These are phyloP conservation scores for Brienomyrus brachyistius DNA, from an alignment of 2,113 vertebrate genomes.

Conservation along the genomic window DNA sequence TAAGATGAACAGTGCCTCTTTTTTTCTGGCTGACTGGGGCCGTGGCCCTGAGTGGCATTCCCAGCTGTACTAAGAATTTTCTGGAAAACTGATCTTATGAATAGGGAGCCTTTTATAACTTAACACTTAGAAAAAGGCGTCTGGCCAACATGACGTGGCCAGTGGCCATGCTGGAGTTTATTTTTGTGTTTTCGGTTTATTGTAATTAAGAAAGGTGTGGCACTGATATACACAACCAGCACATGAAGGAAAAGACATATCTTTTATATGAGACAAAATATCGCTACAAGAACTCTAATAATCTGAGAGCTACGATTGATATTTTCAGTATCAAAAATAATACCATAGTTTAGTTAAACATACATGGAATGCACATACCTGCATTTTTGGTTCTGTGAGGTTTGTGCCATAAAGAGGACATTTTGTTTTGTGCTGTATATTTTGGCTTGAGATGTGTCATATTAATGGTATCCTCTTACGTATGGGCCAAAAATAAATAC, in stretches of 20 bases:
- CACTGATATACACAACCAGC: neutral
- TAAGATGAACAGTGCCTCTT: constrained; percentile 45
- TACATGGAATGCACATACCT: neutral
- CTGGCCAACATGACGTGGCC: constrained; percentile 5
- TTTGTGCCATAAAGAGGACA: neutral
- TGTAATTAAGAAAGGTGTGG: neutral
- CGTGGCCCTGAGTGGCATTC: constrained; percentile 37
- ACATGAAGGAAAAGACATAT: neutral
- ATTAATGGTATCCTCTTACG: constrained; percentile 51
- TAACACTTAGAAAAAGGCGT: constrained; percentile 27
- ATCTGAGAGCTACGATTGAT: neutral
- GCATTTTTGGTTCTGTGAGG: neutral
- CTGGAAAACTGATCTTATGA: constrained; percentile 45
- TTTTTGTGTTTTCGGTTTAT: constrained; percentile 21
- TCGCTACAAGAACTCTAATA: neutral
- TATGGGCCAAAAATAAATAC: constrained; percentile 54
- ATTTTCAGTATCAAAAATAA: neutral
- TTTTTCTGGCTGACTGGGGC: constrained; percentile 22
- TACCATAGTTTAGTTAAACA: neutral
- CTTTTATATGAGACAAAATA: neutral
- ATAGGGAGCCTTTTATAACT: constrained; percentile 33
- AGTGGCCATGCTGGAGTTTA: neutral
- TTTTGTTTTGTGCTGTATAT: constrained; percentile 26
- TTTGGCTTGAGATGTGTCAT: constrained; percentile 8
- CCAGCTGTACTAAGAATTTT: constrained; percentile 51